Conservation (phyloP, 2,113 vertebrate species). For the Struthidea cinerea region DNA sequence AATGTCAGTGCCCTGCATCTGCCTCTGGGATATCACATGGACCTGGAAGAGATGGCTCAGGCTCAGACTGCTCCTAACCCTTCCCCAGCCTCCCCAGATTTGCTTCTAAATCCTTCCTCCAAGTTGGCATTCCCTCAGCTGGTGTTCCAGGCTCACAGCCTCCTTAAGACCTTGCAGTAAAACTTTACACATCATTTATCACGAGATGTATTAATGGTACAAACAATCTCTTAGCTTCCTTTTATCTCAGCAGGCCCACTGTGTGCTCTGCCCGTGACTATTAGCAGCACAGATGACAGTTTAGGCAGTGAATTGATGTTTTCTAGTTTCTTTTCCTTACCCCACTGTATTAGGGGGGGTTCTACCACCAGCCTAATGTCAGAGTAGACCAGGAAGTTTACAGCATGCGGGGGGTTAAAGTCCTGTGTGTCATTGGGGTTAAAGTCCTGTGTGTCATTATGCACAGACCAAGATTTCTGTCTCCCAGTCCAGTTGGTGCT, state of each 20-base stretch:
- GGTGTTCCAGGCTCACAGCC: neutral
- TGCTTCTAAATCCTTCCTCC: neutral
- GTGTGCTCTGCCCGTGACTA: conserved; percentile 38
- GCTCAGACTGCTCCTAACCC: neutral
- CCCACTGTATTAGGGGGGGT: neutral
- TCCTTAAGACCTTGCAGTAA: neutral
- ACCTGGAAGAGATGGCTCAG: neutral
- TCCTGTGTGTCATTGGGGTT: neutral
- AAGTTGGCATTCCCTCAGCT: neutral
- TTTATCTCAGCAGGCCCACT: conserved; percentile 57
- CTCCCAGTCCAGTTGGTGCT: conserved; percentile 12
- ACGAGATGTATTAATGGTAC: conserved; percentile 41
- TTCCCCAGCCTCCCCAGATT: neutral
- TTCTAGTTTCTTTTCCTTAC: conserved; percentile 6
- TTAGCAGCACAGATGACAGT: conserved; percentile 48
- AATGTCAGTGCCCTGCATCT: neutral
- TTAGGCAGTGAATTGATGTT: conserved; percentile 12
- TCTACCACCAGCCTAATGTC: neutral
- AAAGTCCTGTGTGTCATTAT: neutral
- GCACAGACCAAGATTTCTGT: conserved; percentile 34
- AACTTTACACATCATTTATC: conserved; percentile 54
- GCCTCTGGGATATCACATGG: neutral
- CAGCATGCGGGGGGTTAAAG: neutral
- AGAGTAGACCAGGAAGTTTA: neutral
- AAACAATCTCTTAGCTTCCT: conserved; percentile 54